Base-by-base conservation (phyloP, 2,888 invertebrate species). In the Agriopis aurantiaria region DNA sequence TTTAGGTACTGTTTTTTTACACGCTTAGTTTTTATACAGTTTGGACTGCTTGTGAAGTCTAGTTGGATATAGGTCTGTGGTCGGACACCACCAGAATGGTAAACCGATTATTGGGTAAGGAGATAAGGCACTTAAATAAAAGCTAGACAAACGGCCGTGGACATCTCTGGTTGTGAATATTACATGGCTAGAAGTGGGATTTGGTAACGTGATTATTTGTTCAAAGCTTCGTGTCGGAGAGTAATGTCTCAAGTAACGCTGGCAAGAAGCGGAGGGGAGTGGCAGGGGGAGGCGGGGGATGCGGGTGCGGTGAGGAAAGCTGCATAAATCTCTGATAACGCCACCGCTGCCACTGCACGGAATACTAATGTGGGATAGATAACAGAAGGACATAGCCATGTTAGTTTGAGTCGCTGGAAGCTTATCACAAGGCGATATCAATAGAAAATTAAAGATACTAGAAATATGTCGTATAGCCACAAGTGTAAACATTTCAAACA, bases 241-340 rank as follows among this genome's bases (percentile, higher is more conserved):
- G 45, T 45, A 17, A 14, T 45, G 45, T 11, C 57, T 57, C 57
- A 46, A 46, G 58, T 46, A 46, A 46, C 45, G 43, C 0, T 23
- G 17, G 46, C 46, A 46, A 58, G 58, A n/a, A 58, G 23, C 10
- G 40, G 40, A n/a, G 8, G 53, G 61, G 65, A 51, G 45, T 8
- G 51, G 11, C 53, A 53, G 59, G 49, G 49, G 9, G 49, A 7
- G 49, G 14, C 8, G 40, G 49, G 23, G 40, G 60, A 60, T 48
- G 60, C 49, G 60, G 60, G 60, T 40, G 49, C 14, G 40, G 59
- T 48, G 59, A 46, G 59, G 49, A 60, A 14, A 60, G 60, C 46
- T 66, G 60, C 60, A 65, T 60, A 60, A 66, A 66, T 66, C 66
- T 60, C 51, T 41, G 60, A 66, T 66, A 60, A n/a, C 17, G 59